Evolutionary conservation across 2,113 vertebrate species (phyloP), one percentile per base, ranked within the genome.

Genomic region (Ochotona curzoniae): DNA sequence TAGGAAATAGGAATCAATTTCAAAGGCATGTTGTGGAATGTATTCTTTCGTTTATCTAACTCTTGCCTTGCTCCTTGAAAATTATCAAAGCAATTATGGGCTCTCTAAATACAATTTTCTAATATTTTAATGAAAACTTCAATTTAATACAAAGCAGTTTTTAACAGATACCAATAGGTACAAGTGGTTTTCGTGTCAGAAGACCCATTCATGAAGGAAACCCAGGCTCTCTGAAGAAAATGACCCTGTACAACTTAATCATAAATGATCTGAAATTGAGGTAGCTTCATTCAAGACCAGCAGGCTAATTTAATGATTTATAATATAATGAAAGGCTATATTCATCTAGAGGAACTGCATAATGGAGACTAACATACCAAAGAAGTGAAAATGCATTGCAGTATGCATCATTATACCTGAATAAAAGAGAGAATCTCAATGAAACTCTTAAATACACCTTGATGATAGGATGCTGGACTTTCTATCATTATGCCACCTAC

Each of bases 51-150:
- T 38, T 49, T 7, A 18, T 49, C 87, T 14, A 10, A 25, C 70
- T 30, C 54, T 28, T 66, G 25, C 14, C 32, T 64, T 49, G 14
- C 47, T 93, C 54, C 69, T n/a, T 49, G n/a, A 26, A 66, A 83
- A 90, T 64, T 6, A 8, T 21, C 44, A 93, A 76, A 78, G 18
- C 54, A 26, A 49, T 78, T 15, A 71, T 38, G 17, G 47, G 20
- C n/a, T 74, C 15, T 79, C 60, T 87, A 76, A 93, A 87, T 17
- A 57, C 12, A 87, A 17, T 60, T 76, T 60, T 83, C 71, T n/a
- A 44, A 80, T 30, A 57, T 78, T 17, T 17, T 57, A 15, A 83
- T 23, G 85, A 67, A 80, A 76, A 28, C 35, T 95, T 49, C 12
- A 91, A 83, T 17, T 13, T 73, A 61, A 78, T 9, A 38, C 82